Base-by-base conservation (phyloP, 2,888 invertebrate species). In the Ellobium chinense region DNA sequence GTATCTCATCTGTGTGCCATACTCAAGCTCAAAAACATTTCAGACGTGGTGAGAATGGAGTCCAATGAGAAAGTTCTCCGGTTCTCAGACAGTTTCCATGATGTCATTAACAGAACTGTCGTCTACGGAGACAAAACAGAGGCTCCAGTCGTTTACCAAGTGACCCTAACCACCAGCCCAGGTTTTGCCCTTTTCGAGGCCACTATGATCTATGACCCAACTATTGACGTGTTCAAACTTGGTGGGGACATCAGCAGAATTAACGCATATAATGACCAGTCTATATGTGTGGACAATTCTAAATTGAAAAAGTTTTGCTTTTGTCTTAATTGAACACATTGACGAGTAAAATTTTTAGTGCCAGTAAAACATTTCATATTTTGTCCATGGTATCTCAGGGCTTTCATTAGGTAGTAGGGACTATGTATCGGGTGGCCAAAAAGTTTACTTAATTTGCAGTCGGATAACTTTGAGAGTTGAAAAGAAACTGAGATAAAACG, bases 111-210 rank as follows among this genome's bases (percentile, higher is more conserved):
- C 76, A 78, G 84, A 36, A 82, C 83, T 2, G 85, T 87, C 31
- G 62, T 77, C 12, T 88, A 84, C 66, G 87, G 88, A 7, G 62
- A 84, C 3, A 65, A 83, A 37, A 84, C 87, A 4, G 81, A 86
- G 29, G 77, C 85, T 4, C 73, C 87, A 21, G 74, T 86, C 7
- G 83, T 86, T 34, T 91, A 96, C 84, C 94, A 95, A 85, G 92
- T 96, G 60, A 95, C 95, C 89, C 95, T 84, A 93, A 94, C 81
- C 14, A 95, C 96, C 0, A 84, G 89, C 58, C 97, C 97, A 0
- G 96, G 96, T 1, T 94, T 93, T 66, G 97, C 95, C 0, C 92
- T 96, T 68, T 97, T 97, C 91, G 97, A 98, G 92, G 96, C 95
- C 0, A 97, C 97, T 0, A 94, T 97, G 7, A 54, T 94, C 94